phyloP scores from a whole-genome alignment of 2,888 invertebrate species.

The Aporophyla lueneburgensis region DNA sequence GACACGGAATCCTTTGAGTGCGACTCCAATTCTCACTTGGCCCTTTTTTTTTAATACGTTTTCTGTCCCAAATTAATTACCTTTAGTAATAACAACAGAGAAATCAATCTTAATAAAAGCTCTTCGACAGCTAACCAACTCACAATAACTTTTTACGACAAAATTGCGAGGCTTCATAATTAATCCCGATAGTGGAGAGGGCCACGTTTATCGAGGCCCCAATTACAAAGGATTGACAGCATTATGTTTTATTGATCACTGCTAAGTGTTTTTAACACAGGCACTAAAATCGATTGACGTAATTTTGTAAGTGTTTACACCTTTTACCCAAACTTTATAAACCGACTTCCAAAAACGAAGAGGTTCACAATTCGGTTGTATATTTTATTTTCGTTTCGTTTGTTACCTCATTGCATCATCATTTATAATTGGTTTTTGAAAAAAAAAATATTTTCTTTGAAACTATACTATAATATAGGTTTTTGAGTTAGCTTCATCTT shows the following conservation, averaged over 20 bases:
- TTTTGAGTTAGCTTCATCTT: too few species aligned
- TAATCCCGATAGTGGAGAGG: conserved; percentile 32
- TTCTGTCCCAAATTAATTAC: conserved; percentile 17
- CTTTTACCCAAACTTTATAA: not conserved
- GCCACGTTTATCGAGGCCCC: conserved; percentile 6
- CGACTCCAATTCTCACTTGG: too few species aligned
- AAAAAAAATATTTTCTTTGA: too few species aligned
- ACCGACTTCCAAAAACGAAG: too few species aligned
- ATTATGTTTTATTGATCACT: conserved; percentile 18
- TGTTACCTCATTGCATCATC: too few species aligned
- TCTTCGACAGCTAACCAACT: conserved; percentile 19
- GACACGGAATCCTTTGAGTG: too few species aligned
- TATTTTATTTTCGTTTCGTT: too few species aligned
- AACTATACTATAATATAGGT: too few species aligned
- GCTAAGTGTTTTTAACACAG: conserved; percentile 31
- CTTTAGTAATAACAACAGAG: conserved; percentile 1
- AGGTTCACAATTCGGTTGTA: too few species aligned
- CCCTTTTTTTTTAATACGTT: not conserved
- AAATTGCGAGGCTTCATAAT: conserved; percentile 31
- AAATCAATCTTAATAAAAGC: conserved; percentile 50
- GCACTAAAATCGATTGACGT: conserved; percentile 2
- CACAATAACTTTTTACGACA: conserved; percentile 40
- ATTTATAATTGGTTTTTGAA: too few species aligned
- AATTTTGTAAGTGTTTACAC: conserved; percentile 17
- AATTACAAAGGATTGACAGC: conserved; percentile 34